A percentile compares a stretch with the other conserved stretches of the same genome.
Evolutionary conservation across 2,797 vertebrate species (phyloP).

Genomic region (Alca torda): DNA sequence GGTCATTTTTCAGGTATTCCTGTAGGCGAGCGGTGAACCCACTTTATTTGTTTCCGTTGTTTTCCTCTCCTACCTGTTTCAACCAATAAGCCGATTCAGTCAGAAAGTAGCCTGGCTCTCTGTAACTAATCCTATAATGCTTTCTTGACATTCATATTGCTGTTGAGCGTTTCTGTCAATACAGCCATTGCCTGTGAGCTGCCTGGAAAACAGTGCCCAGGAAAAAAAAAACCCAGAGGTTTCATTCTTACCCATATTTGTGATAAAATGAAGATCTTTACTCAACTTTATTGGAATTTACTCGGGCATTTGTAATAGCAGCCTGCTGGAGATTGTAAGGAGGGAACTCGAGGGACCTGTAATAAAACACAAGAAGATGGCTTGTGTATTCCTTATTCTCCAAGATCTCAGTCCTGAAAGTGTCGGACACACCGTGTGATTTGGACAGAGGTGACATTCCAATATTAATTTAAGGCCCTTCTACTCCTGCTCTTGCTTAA

Average conservation of each 20-base stretch:
- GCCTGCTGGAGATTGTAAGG: not conserved
- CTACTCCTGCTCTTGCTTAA: not conserved
- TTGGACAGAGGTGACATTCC: not conserved
- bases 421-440: not conserved
- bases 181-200: not conserved
- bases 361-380: not conserved
- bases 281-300: not conserved
- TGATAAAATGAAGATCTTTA: slow-evolving; percentile 22
- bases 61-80: not conserved
- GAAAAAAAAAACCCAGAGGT: not conserved
- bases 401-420: not conserved
- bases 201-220: not conserved
- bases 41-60: not conserved
- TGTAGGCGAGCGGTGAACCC: not conserved
- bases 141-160: not conserved
- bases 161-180: slow-evolving; percentile 5
- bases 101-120: not conserved
- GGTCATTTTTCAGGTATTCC: not conserved
- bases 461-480: not conserved
- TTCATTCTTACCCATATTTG: not conserved
- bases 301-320: not conserved
- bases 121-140: not conserved
- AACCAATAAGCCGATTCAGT: not conserved
- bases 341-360: not conserved
- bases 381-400: not conserved